Evolutionary conservation across 1,140 invertebrate species (phyloP).

Genomic region (Anastrepha ludens): DNA sequence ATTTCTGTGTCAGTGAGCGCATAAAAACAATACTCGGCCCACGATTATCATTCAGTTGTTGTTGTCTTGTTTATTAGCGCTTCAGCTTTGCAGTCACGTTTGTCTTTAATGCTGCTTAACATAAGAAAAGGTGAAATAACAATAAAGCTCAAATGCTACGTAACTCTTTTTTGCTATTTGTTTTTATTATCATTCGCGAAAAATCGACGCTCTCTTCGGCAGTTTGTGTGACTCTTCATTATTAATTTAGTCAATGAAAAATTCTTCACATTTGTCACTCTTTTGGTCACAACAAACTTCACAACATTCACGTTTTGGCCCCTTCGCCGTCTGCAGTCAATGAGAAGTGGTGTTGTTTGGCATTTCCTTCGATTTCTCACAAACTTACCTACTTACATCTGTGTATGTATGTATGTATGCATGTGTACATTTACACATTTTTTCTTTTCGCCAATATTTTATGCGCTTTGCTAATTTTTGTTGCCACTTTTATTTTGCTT

Average conservation of each 20-base stretch:
- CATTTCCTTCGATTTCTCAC: background rate
- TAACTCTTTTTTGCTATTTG: background rate
- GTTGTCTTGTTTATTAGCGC: background rate
- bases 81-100: background rate
- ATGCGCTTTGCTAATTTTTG: background rate
- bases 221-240: too few species aligned
- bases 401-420: too few species aligned
- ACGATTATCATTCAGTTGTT: background rate
- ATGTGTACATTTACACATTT: background rate
- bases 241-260: background rate
- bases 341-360: background rate
- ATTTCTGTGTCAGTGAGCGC: background rate
- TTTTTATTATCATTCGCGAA: background rate
- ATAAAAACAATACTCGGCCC: background rate
- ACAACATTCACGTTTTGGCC: too few species aligned
- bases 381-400: too few species aligned
- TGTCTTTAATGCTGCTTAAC: background rate
- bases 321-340: background rate
- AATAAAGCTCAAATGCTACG: background rate
- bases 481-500: slow-evolving; percentile 22
- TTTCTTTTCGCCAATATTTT: background rate
- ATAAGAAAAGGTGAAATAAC: background rate
- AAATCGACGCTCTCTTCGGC: too few species aligned
- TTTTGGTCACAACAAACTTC: background rate
- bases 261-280: background rate